A percentile compares a stretch with the other conserved stretches of the same genome.
phyloP scores from a whole-genome alignment of 2,888 invertebrate genomes.

The Tenthredo mesomela region DNA sequence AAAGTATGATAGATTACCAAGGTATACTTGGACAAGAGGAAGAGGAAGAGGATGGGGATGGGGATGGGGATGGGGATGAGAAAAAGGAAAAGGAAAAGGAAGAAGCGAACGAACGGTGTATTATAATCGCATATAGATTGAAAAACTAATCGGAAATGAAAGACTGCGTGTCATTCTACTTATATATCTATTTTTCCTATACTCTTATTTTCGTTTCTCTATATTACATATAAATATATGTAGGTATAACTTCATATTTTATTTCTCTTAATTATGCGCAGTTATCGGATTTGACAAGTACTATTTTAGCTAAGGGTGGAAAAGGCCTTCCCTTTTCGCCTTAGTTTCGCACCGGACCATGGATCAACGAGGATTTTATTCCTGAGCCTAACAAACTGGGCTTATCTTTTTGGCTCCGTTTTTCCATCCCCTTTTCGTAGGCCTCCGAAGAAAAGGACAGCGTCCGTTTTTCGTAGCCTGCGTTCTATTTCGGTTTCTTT shows the following conservation, averaged over 20 bases:
- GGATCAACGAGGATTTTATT: constrained; percentile 17
- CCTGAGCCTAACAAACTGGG: constrained; percentile 37
- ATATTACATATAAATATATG: neutral
- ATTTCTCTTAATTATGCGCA: neutral
- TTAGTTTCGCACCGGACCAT: neutral
- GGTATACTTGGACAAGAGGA: constrained; percentile 13
- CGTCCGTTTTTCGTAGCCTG: neutral
- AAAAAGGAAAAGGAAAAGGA: neutral
- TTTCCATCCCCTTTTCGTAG: neutral
- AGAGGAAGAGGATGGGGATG: neutral
- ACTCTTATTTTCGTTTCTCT: neutral
- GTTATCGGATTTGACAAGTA: neutral
- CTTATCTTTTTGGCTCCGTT: constrained; percentile 30
- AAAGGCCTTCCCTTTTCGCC: neutral
- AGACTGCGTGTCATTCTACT: neutral
- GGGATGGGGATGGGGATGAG: neutral
- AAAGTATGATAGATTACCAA: constrained; percentile 53
- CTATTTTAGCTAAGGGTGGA: neutral
- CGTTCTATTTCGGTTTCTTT: neutral
- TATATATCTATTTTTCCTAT: neutral
- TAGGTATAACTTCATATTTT: neutral
- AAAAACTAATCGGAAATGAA: constrained; percentile 22
- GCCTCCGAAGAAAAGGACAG: neutral
- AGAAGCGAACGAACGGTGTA: constrained; percentile 35
- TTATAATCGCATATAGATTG: constrained; percentile 53